phyloP scores from a whole-genome alignment of 2,797 vertebrate genomes.

The Macrochelys suwanniensis region DNA sequence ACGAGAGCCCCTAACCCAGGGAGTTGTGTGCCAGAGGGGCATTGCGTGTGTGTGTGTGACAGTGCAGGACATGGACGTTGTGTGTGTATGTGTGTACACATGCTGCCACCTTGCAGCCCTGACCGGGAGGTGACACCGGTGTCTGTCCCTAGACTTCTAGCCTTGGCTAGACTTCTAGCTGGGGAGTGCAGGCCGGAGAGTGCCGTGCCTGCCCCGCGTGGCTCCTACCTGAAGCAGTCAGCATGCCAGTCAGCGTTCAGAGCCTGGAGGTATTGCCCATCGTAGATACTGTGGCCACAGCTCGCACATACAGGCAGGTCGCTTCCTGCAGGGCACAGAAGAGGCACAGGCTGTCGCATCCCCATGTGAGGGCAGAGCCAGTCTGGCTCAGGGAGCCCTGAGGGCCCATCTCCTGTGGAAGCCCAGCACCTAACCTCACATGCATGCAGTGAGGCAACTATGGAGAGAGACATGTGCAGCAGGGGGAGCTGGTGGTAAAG shows the following conservation, averaged over 20 bases:
- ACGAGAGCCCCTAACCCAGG: no score
- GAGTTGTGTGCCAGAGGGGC: neutral
- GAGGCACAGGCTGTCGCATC: neutral
- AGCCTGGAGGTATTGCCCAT: slow-evolving; percentile 97
- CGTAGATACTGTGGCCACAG: slow-evolving; percentile 93
- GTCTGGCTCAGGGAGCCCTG: neutral
- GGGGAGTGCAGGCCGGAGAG: neutral
- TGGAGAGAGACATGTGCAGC: neutral
- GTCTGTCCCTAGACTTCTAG: neutral
- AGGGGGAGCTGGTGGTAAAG: neutral
- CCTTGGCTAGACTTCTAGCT: neutral
- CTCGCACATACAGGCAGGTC: slow-evolving; percentile 93
- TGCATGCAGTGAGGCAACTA: neutral
- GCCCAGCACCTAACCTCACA: no score
- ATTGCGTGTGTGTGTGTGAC: neutral
- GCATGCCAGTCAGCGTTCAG: slow-evolving; percentile 93
- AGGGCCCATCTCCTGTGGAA: neutral
- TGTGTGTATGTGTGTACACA: no score
- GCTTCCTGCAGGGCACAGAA: slow-evolving; percentile 79
- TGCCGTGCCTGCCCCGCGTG: neutral
- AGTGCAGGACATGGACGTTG: neutral
- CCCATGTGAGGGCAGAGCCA: neutral
- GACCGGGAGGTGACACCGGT: neutral
- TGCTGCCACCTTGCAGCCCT: neutral
- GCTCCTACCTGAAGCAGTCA: slow-evolving; percentile 93